These are phyloP conservation scores for Eupristina koningsbergeri DNA, from an alignment of 1,140 invertebrate species.

Conservation along the genomic window DNA sequence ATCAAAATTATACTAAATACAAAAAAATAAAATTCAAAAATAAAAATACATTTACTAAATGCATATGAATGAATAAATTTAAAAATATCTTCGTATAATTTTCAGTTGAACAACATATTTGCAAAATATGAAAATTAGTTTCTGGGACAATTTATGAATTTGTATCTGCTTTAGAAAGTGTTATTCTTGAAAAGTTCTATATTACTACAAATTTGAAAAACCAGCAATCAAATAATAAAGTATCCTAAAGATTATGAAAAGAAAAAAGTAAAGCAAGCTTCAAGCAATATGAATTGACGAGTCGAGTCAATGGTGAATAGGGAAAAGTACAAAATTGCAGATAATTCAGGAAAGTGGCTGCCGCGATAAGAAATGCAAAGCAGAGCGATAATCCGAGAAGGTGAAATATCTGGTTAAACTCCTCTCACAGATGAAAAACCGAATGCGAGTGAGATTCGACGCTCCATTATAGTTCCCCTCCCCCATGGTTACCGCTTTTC, in stretches of 20 bases:
- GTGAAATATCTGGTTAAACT: neutral
- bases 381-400: neutral
- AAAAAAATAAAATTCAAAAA: no score
- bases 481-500: neutral
- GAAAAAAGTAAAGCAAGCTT: neutral
- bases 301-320: neutral
- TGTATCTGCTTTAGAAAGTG: no score
- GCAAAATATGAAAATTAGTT: no score
- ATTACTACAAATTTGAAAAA: neutral
- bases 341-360: neutral
- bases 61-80: no score
- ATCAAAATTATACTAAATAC: no score
- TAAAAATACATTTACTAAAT: no score
- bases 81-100: no score
- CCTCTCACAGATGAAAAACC: neutral
- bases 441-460: conserved; percentile 4
- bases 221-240: neutral
- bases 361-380: neutral
- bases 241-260: neutral
- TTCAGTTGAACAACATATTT: no score
- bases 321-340: neutral
- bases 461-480: neutral
- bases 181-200: no score
- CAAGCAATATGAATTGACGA: neutral
- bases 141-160: no score